Conservation (phyloP, 2,888 invertebrate species). For the Lucinisca nassula region DNA sequence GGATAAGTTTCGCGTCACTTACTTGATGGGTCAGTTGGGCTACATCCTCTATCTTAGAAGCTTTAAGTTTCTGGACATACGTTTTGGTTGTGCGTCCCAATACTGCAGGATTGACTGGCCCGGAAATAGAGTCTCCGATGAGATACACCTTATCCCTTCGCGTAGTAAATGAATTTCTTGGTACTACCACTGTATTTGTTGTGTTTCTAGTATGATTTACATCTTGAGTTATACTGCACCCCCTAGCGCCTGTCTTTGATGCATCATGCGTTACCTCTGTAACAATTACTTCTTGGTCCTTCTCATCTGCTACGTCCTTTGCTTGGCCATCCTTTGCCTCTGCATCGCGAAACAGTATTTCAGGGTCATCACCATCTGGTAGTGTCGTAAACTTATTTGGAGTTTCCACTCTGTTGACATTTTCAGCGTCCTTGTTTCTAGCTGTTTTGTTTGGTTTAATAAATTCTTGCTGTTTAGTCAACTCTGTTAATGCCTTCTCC, state of each 20-base stretch:
- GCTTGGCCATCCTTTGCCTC: neutral
- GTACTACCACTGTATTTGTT: no score
- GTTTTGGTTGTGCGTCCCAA: neutral
- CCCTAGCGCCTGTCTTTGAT: no score
- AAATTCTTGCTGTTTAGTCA: neutral
- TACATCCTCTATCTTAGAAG: neutral
- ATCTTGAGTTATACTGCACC: no score
- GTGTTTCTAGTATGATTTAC: no score
- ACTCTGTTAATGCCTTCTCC: neutral
- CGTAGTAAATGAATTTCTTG: no score
- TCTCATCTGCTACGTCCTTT: no score
- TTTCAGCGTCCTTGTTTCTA: neutral
- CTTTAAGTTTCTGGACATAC: neutral
- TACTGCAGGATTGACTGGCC: neutral
- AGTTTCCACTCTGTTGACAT: neutral
- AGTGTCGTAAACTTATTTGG: neutral
- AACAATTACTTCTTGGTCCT: no score
- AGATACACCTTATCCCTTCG: neutral
- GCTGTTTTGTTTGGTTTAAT: neutral
- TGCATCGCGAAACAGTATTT: neutral
- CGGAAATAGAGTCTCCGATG: neutral
- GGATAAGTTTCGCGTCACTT: neutral
- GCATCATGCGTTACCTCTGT: neutral
- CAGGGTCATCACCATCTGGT: neutral
- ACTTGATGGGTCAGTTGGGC: neutral